Conservation (phyloP, 2,113 vertebrate genomes). For the Motacilla tschutschensis region DNA sequence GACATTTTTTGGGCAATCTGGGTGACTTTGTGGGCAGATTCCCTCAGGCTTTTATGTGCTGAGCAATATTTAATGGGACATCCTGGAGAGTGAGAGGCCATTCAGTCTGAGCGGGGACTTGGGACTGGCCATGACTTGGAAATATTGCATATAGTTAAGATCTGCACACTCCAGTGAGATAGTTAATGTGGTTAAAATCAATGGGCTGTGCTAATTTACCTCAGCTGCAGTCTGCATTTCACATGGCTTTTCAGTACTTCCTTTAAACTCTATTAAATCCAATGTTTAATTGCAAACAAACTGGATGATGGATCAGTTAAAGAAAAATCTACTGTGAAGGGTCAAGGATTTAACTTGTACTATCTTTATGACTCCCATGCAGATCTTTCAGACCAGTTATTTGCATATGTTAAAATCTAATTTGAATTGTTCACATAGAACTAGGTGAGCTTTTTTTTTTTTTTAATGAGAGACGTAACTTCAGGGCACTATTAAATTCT, state of each 20-base stretch:
- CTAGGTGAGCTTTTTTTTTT: not conserved
- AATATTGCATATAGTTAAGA: not conserved
- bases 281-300: conserved; percentile 33
- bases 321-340: conserved; percentile 27
- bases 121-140: not conserved
- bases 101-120: not conserved
- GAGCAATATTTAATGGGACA: not conserved
- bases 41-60: not conserved
- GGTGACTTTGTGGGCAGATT: not conserved
- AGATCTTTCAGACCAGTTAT: conserved; percentile 12
- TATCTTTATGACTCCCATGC: not conserved
- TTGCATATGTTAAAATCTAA: conserved; percentile 50
- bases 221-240: not conserved
- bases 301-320: conserved; percentile 14
- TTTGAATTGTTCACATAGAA: conserved; percentile 33
- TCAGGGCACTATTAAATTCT: conserved; percentile 61
- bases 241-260: not conserved
- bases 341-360: conserved; percentile 24
- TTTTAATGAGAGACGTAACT: conserved; percentile 39
- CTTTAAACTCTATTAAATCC: not conserved
- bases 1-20: not conserved
- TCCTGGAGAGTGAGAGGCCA: not conserved
- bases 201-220: conserved; percentile 30
- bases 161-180: conserved; percentile 20
- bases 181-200: conserved; percentile 46